Conservation (phyloP, 2,888 invertebrate species). For the Meiosimyza platycephala region DNA sequence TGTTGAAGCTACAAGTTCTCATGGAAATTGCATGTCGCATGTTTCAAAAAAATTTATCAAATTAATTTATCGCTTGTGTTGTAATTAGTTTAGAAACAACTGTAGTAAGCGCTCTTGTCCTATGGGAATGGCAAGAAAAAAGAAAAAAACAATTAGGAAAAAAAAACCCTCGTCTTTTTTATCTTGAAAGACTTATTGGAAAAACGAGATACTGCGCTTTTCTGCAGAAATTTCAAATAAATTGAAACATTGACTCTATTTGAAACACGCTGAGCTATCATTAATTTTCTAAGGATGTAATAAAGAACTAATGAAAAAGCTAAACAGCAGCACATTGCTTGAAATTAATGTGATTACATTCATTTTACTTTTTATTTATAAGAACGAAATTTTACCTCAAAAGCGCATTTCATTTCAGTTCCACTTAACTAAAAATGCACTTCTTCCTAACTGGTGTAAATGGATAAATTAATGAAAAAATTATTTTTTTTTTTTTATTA, state of each 20-base stretch:
- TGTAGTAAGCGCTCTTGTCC: constrained; percentile 5
- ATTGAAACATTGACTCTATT: background rate
- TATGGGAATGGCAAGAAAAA: no score
- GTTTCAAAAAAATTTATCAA: constrained; percentile 19
- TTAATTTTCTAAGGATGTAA: background rate
- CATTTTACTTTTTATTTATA: no score
- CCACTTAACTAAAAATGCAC: no score
- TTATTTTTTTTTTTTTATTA: no score
- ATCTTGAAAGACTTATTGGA: background rate
- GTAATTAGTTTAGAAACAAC: constrained; percentile 30
- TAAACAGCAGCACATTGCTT: background rate
- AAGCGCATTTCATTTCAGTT: no score
- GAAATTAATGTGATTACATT: no score
- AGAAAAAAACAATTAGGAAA: no score
- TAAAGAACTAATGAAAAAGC: background rate
- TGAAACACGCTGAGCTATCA: background rate
- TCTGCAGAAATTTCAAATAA: background rate
- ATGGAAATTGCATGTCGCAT: constrained; percentile 13
- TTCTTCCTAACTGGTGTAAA: no score
- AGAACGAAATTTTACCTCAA: no score
- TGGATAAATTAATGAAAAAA: no score
- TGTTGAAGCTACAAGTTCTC: constrained; percentile 19
- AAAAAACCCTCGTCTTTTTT: no score
- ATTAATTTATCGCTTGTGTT: constrained; percentile 29
- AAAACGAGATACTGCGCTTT: background rate